Evolutionary conservation across 2,888 invertebrate species (phyloP), one percentile per base, ranked within the genome.

Genomic region (Trissolcus japonicus): DNA sequence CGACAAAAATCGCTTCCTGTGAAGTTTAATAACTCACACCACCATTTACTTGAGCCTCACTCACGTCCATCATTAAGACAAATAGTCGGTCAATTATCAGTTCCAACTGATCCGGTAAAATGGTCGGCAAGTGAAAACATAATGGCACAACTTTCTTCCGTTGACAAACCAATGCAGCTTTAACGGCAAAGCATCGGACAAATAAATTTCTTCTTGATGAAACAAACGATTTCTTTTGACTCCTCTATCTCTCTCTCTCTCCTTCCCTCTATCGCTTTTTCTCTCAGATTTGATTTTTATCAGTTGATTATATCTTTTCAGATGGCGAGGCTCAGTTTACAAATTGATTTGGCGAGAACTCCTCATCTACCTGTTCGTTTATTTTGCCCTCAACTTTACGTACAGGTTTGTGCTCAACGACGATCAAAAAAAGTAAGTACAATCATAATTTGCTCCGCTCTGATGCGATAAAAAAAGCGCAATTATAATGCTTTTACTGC

Each of bases 241-340:
- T 4, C 25, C 6, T 25, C 25, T 25, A 6, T 35, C 35, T 35
- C 9, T 11, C 35, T 35, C 2, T 29, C 29, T 7, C 29, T 29
- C 9, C 4, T 29, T 6, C 29, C 6, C 29, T 29, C 6, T n/a
- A 1, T 4, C 21, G 1, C 21, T 56, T 43, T 54, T 56, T 51
- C 4, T 60, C 79, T 84, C 83, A 25, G 3, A 25, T 25, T 25
- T 25, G 25, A 25, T 25, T 4, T 25, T 25, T 25, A 25, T 25
- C 6, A 0, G 25, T 25, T 25, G 25, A 2, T 25, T 25, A 25
- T 25, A 2, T 25, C 25, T 25, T 93, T 92, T 62, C 93, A 96
- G 97, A 93, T 98, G 98, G 98, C 92, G 95, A 87, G 97, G 97
- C 85, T 97, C 97, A 88, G 96, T 98, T 50, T 98, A 98, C 92